phyloP scores from a whole-genome alignment of 2,888 invertebrate genomes.

The Eilema depressum region DNA sequence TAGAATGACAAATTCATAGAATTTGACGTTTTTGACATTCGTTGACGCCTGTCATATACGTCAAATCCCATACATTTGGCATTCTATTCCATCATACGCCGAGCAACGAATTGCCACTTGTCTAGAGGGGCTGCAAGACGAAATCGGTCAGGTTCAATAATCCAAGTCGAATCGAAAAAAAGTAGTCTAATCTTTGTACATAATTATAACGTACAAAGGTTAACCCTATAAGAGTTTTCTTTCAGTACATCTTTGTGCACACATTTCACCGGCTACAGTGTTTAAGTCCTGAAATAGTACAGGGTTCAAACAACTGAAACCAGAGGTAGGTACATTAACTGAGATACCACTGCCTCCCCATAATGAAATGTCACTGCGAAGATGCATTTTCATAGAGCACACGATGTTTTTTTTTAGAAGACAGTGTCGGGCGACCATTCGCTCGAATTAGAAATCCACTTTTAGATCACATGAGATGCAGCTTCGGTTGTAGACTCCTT shows the following conservation, averaged over 20 bases:
- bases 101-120: too few relatives aligned
- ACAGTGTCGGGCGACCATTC: conserved; percentile 1
- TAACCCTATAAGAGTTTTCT: too few relatives aligned
- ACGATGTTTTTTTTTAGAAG: neutral
- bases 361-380: neutral
- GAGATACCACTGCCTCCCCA: neutral
- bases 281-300: neutral
- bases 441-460: conserved; percentile 11
- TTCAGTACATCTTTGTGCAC: neutral
- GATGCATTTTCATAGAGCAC: neutral
- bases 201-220: neutral
- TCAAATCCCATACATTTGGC: too few relatives aligned
- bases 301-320: neutral
- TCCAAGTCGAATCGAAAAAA: too few relatives aligned
- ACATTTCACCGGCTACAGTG: neutral
- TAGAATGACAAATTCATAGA: too few relatives aligned
- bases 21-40: too few relatives aligned
- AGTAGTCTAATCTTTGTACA: too few relatives aligned
- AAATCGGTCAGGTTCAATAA: too few relatives aligned
- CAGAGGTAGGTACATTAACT: too few relatives aligned
- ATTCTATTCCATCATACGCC: too few relatives aligned
- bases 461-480: conserved; percentile 4
- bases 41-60: too few relatives aligned
- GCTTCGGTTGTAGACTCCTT: neutral
- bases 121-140: too few relatives aligned